Percentiles rank a stretch among this genome's conserved stretches.
phyloP scores from a whole-genome alignment of 2,797 vertebrate species.

The Lithobates sylvaticus region DNA sequence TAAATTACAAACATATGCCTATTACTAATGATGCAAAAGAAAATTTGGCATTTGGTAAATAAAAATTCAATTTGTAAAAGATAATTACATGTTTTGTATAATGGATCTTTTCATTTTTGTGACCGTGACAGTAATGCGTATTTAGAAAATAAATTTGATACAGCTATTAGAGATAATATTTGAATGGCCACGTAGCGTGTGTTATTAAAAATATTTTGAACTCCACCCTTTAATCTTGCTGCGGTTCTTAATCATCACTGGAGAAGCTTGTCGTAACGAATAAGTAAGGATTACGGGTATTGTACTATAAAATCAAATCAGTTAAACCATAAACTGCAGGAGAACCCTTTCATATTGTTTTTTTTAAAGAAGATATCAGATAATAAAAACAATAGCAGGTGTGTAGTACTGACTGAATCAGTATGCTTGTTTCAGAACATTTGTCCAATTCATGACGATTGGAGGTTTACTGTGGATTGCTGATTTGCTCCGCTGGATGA shows the following conservation, averaged over 20 bases:
- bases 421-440: too few species aligned
- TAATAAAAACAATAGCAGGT: neutral
- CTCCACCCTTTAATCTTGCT: constrained; percentile 7
- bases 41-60: neutral
- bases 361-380: neutral
- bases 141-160: neutral
- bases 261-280: constrained; percentile 7
- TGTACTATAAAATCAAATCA: neutral
- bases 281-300: neutral
- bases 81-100: neutral
- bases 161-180: constrained; percentile 35
- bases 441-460: too few species aligned
- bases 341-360: neutral
- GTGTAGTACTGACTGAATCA: too few species aligned
- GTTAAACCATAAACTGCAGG: neutral
- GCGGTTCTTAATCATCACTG: constrained; percentile 18
- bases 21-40: neutral
- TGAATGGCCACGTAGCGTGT: constrained; percentile 1
- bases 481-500: too few species aligned
- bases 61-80: neutral
- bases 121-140: constrained; percentile 15
- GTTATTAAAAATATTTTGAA: constrained; percentile 6
- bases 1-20: constrained; percentile 19
- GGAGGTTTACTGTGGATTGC: too few species aligned
- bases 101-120: neutral